Evolutionary conservation across 2,113 vertebrate genomes (phyloP).

Genomic region (Pseudopodoces humilis): DNA sequence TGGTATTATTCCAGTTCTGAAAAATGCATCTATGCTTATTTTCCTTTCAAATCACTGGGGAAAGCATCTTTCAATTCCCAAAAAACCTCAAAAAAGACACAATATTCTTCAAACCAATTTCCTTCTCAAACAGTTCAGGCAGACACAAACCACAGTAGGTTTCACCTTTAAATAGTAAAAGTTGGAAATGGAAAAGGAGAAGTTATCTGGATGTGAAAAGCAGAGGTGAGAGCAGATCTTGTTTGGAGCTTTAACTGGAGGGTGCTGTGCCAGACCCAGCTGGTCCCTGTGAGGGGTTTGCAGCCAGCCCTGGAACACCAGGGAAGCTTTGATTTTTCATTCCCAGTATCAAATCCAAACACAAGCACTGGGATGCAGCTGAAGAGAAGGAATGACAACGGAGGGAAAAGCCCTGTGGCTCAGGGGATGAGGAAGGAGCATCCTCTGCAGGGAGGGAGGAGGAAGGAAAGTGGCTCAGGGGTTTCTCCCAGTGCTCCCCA

Average conservation of each 20-base stretch:
- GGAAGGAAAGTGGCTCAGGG: background rate
- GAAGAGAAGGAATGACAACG: background rate
- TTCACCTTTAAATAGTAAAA: background rate
- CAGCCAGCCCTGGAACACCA: background rate
- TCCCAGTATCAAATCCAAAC: background rate
- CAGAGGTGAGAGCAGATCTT: background rate
- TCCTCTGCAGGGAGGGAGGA: background rate
- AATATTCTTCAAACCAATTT: background rate
- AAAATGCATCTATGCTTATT: background rate
- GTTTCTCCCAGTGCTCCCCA: background rate
- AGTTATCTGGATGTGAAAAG: background rate
- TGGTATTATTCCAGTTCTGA: background rate
- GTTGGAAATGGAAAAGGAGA: background rate
- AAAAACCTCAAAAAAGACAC: background rate
- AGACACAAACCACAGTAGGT: background rate
- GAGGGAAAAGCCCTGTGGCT: background rate
- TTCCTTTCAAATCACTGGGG: background rate
- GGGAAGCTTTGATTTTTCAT: background rate
- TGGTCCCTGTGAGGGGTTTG: background rate
- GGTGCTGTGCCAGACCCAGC: background rate
- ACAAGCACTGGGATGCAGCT: background rate
- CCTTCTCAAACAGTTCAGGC: background rate
- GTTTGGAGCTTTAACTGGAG: background rate
- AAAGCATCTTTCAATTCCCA: background rate
- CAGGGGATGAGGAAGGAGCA: rapidly evolving